Conservation (phyloP, 2,797 vertebrate genomes). For the Gouania willdenowi region DNA sequence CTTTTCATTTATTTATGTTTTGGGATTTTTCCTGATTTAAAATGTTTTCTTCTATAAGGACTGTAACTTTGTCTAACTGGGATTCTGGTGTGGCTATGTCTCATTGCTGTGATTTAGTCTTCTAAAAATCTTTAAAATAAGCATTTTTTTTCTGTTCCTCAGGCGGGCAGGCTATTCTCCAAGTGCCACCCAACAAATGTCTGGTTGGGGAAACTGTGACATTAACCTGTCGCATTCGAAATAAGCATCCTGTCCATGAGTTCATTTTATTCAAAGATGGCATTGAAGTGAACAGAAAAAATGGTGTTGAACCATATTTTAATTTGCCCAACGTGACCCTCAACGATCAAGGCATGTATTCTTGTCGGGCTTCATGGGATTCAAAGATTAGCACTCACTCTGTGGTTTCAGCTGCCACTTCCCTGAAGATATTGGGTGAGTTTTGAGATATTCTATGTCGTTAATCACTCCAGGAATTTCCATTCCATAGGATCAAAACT, state of each 20-base stretch:
- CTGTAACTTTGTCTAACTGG: not conserved
- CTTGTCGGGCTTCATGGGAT: conserved; percentile 67
- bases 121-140: no score
- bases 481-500: not conserved
- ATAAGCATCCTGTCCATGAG: conserved; percentile 1
- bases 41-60: not conserved
- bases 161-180: conserved; percentile 67
- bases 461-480: not conserved
- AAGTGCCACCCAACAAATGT: conserved; percentile 4
- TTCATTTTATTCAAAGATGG: conserved; percentile 63
- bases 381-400: not conserved
- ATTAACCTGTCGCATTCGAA: conserved; percentile 49
- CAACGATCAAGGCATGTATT: conserved; percentile 55
- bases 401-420: conserved; percentile 21
- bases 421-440: conserved; percentile 48
- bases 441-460: no score
- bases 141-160: not conserved
- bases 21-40: no score
- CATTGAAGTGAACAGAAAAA: conserved; percentile 37
- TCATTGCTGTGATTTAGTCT: not conserved
- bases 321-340: conserved; percentile 30
- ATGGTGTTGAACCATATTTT: not conserved
- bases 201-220: conserved; percentile 40
- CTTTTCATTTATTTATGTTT: not conserved
- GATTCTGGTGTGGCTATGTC: not conserved